Evolutionary conservation across 2,113 vertebrate species (phyloP).

Genomic region (Morphnarchus princeps): DNA sequence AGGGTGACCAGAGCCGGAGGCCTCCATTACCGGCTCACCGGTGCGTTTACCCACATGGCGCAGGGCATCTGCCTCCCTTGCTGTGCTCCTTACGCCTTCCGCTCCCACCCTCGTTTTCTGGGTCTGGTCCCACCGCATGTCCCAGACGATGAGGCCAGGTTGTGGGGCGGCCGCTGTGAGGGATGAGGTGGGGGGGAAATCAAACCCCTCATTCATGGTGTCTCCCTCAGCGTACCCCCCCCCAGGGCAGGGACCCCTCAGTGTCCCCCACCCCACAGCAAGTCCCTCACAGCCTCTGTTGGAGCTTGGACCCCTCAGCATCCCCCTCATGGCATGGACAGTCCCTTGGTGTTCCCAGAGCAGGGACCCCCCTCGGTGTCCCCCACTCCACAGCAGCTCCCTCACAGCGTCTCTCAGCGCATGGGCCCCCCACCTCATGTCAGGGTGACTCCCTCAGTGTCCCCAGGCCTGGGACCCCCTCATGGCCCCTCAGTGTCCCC

Average conservation of each 20-base stretch:
- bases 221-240: neutral
- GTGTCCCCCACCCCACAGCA: neutral
- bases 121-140: neutral
- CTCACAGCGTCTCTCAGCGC: neutral
- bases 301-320: no score
- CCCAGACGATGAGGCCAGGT: neutral
- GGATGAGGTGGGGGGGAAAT: rapidly evolving
- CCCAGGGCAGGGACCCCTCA: neutral
- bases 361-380: neutral
- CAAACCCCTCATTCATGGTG: neutral
- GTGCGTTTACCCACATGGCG: rapidly evolving
- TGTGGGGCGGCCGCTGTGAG: neutral
- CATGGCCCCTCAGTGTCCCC: neutral
- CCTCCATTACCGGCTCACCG: neutral
- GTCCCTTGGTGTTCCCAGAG: neutral
- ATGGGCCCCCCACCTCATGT: no score
- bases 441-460: no score
- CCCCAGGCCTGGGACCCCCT: neutral
- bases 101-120: neutral
- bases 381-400: neutral
- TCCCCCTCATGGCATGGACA: rapidly evolving
- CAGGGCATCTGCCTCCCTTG: no score
- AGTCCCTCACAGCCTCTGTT: neutral
- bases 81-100: neutral
- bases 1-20: neutral